Base-by-base conservation (phyloP, 1,140 invertebrate genomes). In the Brachionus angularis region DNA sequence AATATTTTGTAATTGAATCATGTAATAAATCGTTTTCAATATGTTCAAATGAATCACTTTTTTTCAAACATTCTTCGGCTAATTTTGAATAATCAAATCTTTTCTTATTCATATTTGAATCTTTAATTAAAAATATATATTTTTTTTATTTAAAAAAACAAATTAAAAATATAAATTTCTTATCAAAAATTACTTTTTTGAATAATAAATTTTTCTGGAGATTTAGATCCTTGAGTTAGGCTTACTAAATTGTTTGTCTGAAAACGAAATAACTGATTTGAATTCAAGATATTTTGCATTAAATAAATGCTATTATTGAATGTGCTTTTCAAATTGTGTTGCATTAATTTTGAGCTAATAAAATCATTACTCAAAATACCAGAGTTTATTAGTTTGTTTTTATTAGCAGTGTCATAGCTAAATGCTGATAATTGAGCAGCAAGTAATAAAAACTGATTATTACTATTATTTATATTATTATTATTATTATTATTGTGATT, bases 211-310 rank as follows among this genome's bases (percentile, higher is more conserved):
- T 8, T n/a, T 33, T 34, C 23, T 3, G 33, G 14, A 55, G n/a
- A 34, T 16, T 34, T 18, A 16, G 21, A 36, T 21, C 23, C 29
- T 18, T 21, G 7, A 18, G n/a, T 31, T 36, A 34, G 8, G 7
- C 8, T 58, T 16, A 36, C 16, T 39, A 36, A 36, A 16, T 21
- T 58, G 27, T 33, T 21, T n/a, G 34, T 23, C 53, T 36, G 18
- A 58, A 34, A n/a, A 58, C n/a, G n/a, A n/a, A n/a, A n/a, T n/a
- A n/a, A n/a, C n/a, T n/a, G n/a, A 39, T 39, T 58, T 31, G 53
- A 31, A 14, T 58, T 58, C 34, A 58, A 39, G 12, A 58, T 29
- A 21, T 31, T 58, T 23, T 58, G 53, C 33, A 58, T 58, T 23
- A 58, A 27, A 23, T 39, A 21, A 23, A 10, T 55, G 2, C 52